These are phyloP conservation scores for Ptychobarbus kaznakovi DNA, from an alignment of 2,797 vertebrate species.

Conservation along the genomic window DNA sequence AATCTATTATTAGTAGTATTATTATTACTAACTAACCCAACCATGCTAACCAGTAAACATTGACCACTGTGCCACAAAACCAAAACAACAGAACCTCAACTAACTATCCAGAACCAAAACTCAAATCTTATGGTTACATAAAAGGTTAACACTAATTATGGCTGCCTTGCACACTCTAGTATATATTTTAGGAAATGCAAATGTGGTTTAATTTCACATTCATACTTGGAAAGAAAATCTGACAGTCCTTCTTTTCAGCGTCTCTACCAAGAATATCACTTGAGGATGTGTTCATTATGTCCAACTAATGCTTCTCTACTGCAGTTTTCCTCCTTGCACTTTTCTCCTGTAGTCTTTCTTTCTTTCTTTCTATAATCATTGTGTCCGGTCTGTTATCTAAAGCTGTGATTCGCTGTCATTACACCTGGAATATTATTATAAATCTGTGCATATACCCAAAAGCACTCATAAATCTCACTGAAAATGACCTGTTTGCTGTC, in stretches of 20 bases:
- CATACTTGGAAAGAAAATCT: constrained; percentile 60
- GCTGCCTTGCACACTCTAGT: background rate
- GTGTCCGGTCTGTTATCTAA: background rate
- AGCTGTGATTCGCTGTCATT: background rate
- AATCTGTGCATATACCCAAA: background rate
- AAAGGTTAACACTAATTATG: background rate
- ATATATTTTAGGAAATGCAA: constrained; percentile 18
- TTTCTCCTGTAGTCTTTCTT: constrained; percentile 4
- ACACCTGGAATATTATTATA: background rate
- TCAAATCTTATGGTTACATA: background rate
- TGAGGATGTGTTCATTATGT: constrained; percentile 57
- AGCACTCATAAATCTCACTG: background rate
- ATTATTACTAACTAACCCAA: background rate
- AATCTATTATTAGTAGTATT: background rate
- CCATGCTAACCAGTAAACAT: background rate
- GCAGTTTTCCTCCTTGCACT: constrained; percentile 26
- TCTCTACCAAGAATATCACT: constrained; percentile 46
- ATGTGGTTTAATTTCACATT: constrained; percentile 16
- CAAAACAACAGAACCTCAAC: background rate
- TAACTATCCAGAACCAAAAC: background rate
- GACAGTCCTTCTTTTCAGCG: constrained; percentile 55
- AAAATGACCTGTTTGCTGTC: background rate
- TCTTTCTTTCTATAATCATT: background rate
- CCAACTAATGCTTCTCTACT: constrained; percentile 23
- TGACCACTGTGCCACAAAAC: background rate